phyloP scores from a whole-genome alignment of 2,888 invertebrate genomes.

The Podotricha telesiphe region DNA sequence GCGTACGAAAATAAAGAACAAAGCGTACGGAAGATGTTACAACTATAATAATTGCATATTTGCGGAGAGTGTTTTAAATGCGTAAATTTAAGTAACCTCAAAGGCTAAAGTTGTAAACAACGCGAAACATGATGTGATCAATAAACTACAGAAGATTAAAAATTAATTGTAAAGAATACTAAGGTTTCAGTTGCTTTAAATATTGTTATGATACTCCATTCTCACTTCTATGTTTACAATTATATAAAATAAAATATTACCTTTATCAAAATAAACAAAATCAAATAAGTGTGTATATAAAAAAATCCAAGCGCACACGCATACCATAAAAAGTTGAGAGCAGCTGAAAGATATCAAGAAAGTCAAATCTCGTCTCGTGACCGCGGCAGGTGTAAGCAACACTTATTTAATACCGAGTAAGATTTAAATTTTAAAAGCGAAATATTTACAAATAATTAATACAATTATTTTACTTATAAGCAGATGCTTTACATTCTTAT shows the following conservation, averaged over 20 bases:
- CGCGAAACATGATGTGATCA: background rate
- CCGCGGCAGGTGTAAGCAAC: conserved; percentile 23
- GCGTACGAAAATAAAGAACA: conserved; percentile 22
- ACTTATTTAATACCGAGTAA: conserved; percentile 6
- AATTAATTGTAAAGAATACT: too few relatives aligned
- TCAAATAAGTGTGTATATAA: background rate
- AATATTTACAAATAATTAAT: background rate
- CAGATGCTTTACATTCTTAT: too few relatives aligned
- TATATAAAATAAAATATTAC: background rate
- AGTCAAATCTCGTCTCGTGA: conserved; percentile 32
- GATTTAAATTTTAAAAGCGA: conserved; percentile 7
- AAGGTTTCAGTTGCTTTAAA: too few relatives aligned
- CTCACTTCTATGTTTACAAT: too few relatives aligned
- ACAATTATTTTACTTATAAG: too few relatives aligned
- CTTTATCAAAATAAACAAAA: background rate
- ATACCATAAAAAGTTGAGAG: conserved; percentile 7
- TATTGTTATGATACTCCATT: too few relatives aligned
- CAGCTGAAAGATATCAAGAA: conserved; percentile 22
- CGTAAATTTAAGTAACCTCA: background rate
- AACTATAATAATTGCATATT: conserved; percentile 6
- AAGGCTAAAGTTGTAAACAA: background rate
- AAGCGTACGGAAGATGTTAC: background rate
- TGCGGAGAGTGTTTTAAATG: background rate
- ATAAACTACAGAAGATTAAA: too few relatives aligned
- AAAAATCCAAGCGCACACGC: background rate